Evolutionary conservation across 2,113 vertebrate genomes (phyloP).

Genomic region (Prunella fulvescens): DNA sequence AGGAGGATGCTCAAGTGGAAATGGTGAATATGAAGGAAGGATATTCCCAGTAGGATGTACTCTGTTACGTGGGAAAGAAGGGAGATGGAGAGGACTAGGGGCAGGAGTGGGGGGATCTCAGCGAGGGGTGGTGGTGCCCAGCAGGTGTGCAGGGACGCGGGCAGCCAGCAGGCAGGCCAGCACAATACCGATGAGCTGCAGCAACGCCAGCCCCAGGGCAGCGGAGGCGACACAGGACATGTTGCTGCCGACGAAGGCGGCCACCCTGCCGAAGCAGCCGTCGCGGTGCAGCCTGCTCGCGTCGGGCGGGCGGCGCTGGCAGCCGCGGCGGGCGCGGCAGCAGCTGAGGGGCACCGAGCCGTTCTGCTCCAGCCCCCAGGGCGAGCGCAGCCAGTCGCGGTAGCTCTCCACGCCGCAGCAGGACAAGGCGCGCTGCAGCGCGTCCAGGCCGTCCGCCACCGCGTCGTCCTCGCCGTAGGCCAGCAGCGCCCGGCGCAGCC

Average conservation of each 20-base stretch:
- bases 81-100: not conserved
- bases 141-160: not conserved
- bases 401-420: conserved; percentile 86
- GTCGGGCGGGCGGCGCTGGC: conserved; percentile 69
- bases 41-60: not conserved
- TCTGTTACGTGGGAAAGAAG: not conserved
- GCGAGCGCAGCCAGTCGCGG: conserved; percentile 82
- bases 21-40: not conserved
- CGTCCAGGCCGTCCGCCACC: conserved; percentile 79
- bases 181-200: conserved; percentile 78
- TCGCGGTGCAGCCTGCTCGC: conserved; percentile 67
- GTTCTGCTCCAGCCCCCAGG: conserved; percentile 75
- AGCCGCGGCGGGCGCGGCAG: conserved; percentile 76
- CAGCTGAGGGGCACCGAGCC: conserved; percentile 84
- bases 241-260: conserved; percentile 82
- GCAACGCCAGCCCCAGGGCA: conserved; percentile 79
- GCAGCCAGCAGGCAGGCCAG: conserved; percentile 80
- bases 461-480: conserved; percentile 80
- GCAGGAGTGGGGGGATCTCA: not conserved
- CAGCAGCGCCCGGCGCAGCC: conserved; percentile 76
- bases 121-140: not conserved
- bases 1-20: not conserved
- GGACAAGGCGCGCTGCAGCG: conserved; percentile 77
- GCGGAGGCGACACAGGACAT: conserved; percentile 80
- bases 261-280: conserved; percentile 83